phyloP scores from a whole-genome alignment of 2,888 invertebrate genomes.

The Synanthedon formicaeformis region DNA sequence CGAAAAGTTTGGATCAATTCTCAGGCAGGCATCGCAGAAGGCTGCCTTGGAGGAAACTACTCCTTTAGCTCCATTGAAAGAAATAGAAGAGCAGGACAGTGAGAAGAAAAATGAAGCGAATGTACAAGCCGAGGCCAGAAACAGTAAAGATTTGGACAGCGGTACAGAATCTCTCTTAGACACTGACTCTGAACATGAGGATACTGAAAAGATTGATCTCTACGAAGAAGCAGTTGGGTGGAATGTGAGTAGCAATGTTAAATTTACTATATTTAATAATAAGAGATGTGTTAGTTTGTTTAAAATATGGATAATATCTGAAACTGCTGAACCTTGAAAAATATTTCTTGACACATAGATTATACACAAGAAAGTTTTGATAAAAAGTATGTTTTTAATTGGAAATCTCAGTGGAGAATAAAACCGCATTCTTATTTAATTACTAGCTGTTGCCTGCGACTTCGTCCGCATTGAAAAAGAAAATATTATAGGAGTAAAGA shows the following conservation, averaged over 20 bases:
- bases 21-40: slow-evolving; percentile 73
- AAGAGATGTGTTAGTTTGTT: too few relatives aligned
- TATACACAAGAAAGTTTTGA: too few relatives aligned
- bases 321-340: too few relatives aligned
- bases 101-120: slow-evolving; percentile 45
- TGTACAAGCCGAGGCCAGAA: slow-evolving; percentile 42
- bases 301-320: too few relatives aligned
- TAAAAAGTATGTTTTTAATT: too few relatives aligned
- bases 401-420: too few relatives aligned
- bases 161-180: slow-evolving; percentile 71
- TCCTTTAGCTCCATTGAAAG: slow-evolving; percentile 64
- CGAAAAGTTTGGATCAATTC: slow-evolving; percentile 82
- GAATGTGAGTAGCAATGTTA: slow-evolving; percentile 75
- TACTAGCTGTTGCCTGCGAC: too few relatives aligned
- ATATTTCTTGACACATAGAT: too few relatives aligned
- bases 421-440: too few relatives aligned
- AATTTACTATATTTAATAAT: not conserved
- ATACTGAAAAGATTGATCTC: slow-evolving; percentile 72
- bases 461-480: too few relatives aligned
- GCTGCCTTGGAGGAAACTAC: slow-evolving; percentile 70
- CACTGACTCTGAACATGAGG: slow-evolving; percentile 76
- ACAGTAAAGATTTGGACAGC: slow-evolving; percentile 56
- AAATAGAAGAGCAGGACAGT: slow-evolving; percentile 51
- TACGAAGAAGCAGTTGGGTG: slow-evolving; percentile 76
- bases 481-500: too few relatives aligned